Percentiles rank a stretch among this genome's conserved stretches.
phyloP scores from a whole-genome alignment of 2,797 vertebrate species.

The Clarias pachynema region DNA sequence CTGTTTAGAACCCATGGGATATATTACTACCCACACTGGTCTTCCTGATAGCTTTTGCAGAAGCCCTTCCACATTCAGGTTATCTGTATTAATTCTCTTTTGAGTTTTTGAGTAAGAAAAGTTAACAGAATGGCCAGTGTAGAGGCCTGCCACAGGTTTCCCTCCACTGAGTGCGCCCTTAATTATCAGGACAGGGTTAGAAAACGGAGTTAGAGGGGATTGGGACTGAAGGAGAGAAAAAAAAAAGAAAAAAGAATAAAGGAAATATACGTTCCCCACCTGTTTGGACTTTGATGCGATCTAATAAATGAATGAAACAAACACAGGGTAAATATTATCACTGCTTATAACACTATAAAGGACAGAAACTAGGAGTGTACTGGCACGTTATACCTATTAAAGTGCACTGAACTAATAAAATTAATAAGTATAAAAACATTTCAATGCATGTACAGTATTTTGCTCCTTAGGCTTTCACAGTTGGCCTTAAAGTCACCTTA shows the following conservation, averaged over 20 bases:
- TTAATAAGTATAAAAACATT: neutral
- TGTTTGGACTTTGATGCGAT: slow-evolving; percentile 81
- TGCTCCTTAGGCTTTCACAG: neutral
- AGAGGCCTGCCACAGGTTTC: slow-evolving; percentile 52
- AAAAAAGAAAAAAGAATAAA: too few species aligned
- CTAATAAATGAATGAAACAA: slow-evolving; percentile 78
- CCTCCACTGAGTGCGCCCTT: slow-evolving; percentile 52
- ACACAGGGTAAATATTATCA: slow-evolving; percentile 75
- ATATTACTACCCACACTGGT: slow-evolving; percentile 45
- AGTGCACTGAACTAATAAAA: neutral
- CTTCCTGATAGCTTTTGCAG: slow-evolving; percentile 69
- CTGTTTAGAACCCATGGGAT: slow-evolving; percentile 38
- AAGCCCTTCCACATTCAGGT: slow-evolving; percentile 41
- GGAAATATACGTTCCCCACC: slow-evolving; percentile 74
- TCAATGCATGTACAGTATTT: neutral
- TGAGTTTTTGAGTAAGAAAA: slow-evolving; percentile 61
- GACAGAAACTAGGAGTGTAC: neutral
- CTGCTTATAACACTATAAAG: slow-evolving; percentile 63
- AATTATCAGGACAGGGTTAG: slow-evolving; percentile 53
- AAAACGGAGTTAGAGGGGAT: slow-evolving; percentile 38
- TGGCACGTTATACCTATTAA: slow-evolving; percentile 17
- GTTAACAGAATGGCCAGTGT: slow-evolving; percentile 62
- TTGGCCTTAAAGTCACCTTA: slow-evolving; percentile 32
- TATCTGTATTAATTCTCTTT: neutral
- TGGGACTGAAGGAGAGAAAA: slow-evolving; percentile 20